These are phyloP conservation scores for Cephus nigrinus DNA, from an alignment of 2,888 invertebrate genomes.

Conservation along the genomic window DNA sequence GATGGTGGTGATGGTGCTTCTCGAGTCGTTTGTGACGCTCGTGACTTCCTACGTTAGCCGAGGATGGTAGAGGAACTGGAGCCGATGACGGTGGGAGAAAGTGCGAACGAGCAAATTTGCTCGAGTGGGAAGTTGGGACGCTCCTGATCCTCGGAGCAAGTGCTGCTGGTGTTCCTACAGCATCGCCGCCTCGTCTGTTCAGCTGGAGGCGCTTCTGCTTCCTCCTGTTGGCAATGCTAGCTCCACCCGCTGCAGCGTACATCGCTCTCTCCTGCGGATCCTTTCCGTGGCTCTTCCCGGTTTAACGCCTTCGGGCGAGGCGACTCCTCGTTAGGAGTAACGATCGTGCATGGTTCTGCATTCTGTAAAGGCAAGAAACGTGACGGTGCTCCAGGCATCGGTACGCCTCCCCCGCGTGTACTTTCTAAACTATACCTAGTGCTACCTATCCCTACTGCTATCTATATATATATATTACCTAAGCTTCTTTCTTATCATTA, in stretches of 20 bases:
- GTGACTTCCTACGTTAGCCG: background rate
- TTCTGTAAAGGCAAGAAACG: constrained; percentile 50
- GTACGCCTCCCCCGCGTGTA: background rate
- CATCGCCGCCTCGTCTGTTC: constrained; percentile 40
- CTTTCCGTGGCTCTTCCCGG: constrained; percentile 25
- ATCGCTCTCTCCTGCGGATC: constrained; percentile 64
- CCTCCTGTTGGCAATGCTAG: constrained; percentile 83
- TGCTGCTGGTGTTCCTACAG: constrained; percentile 9
- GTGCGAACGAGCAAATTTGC: constrained; percentile 47
- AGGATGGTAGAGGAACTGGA: constrained; percentile 14
- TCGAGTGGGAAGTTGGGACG: constrained; percentile 32
- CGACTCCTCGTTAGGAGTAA: constrained; percentile 39
- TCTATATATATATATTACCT: background rate
- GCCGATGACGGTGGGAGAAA: constrained; percentile 33
- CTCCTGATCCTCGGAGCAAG: constrained; percentile 34
- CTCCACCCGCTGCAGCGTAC: constrained; percentile 92
- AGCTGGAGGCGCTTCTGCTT: constrained; percentile 69
- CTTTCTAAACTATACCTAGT: background rate
- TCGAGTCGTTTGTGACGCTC: background rate
- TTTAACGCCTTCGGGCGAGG: constrained; percentile 46
- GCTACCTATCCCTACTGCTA: background rate
- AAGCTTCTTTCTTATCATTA: background rate
- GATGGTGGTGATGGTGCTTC: background rate
- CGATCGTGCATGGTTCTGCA: constrained; percentile 30
- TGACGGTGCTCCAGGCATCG: constrained; percentile 38